Conservation (phyloP, 2,113 vertebrate genomes). For the Talpa occidentalis region DNA sequence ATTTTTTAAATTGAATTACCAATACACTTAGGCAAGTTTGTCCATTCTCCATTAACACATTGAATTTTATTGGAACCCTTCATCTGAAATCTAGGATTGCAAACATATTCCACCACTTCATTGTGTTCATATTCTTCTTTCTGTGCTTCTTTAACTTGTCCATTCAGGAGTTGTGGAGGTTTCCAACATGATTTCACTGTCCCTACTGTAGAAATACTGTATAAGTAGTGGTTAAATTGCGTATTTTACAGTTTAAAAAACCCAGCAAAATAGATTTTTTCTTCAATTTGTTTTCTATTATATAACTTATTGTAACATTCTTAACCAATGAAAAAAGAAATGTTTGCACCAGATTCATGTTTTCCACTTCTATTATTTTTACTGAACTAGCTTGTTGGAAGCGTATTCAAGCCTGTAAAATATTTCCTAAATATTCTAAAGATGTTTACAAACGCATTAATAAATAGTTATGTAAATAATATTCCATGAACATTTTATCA, state of each 20-base stretch:
- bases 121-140: conserved; percentile 52
- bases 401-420: neutral
- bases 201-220: conserved; percentile 58
- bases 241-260: neutral
- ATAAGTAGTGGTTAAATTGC: neutral
- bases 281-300: neutral
- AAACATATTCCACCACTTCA: conserved; percentile 73
- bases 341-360: neutral
- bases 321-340: neutral
- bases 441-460: neutral
- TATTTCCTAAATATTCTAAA: neutral
- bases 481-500: neutral
- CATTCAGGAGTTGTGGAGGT: conserved; percentile 72
- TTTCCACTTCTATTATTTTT: neutral
- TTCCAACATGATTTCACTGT: neutral
- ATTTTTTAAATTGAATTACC: neutral
- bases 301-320: neutral
- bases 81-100: conserved; percentile 49
- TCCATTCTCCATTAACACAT: conserved; percentile 66
- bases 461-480: neutral
- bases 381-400: neutral
- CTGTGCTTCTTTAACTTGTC: neutral
- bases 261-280: neutral
- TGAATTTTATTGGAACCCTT: conserved; percentile 61
- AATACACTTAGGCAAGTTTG: neutral